These are phyloP conservation scores for Thaleichthys pacificus DNA, from an alignment of 2,797 vertebrate genomes.

Conservation along the genomic window DNA sequence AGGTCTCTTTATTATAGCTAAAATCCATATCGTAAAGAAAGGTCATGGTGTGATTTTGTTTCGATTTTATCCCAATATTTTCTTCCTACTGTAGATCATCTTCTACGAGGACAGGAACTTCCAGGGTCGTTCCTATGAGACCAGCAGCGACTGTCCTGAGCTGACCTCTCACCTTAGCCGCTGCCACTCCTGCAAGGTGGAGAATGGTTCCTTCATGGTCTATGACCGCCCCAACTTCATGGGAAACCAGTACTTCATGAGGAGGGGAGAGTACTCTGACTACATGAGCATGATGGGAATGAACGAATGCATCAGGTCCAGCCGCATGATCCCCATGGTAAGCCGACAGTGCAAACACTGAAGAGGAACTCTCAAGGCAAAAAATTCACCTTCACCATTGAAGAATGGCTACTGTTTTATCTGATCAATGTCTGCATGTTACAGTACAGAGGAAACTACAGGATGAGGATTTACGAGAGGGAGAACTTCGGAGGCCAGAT, in stretches of 20 bases:
- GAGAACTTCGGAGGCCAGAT: slow-evolving; percentile 62
- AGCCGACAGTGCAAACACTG: neutral
- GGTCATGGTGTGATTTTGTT: too few relatives aligned
- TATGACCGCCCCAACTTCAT: slow-evolving; percentile 10
- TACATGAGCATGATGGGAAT: slow-evolving; percentile 3
- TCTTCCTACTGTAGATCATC: neutral
- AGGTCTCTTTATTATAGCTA: too few relatives aligned
- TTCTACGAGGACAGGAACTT: slow-evolving; percentile 7
- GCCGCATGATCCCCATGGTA: slow-evolving; percentile 13
- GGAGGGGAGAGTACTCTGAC: slow-evolving; percentile 7
- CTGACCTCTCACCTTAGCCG: slow-evolving; percentile 1
- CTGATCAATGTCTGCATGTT: neutral
- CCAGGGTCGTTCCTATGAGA: slow-evolving; percentile 11
- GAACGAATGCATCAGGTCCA: slow-evolving; percentile 1
- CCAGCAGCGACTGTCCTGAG: slow-evolving; percentile 6
- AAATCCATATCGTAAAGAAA: too few relatives aligned
- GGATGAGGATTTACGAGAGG: slow-evolving; percentile 66
- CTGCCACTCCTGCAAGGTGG: slow-evolving; percentile 14
- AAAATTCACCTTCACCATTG: neutral
- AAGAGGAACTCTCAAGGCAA: too few relatives aligned
- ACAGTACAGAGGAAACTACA: slow-evolving; percentile 63
- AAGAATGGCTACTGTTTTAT: neutral
- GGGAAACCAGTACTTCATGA: slow-evolving; percentile 15
- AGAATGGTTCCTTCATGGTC: slow-evolving; percentile 8
- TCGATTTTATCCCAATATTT: too few relatives aligned